Base-by-base conservation (phyloP, 2,113 vertebrate species). In the Lucifuga dentata region DNA sequence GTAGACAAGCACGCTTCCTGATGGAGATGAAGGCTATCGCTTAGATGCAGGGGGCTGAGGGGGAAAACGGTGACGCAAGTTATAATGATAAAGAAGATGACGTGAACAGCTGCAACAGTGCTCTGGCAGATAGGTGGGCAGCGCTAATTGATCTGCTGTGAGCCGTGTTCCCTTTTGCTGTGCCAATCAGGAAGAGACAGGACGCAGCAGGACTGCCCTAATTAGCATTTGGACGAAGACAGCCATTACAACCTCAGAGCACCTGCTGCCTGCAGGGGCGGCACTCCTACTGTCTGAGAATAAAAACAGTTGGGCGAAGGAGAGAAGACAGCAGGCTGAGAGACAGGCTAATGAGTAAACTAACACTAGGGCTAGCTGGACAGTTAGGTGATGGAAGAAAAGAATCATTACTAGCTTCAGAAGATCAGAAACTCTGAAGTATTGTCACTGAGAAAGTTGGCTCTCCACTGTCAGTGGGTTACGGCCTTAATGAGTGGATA, bases 181-280 rank as follows among this genome's bases (percentile, higher is more conserved):
- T 23, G 69, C 67, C 40, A 1, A 68, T 59, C 58, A 44, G 33
- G 43, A 73, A 85, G 81, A 81, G 81, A 83, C 87, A 64, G 21
- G 43, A 45, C 83, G 16, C 87, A 87, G 86, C 72, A 44, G 80
- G 85, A 51, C 53, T 61, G 84, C 73, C 68, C 70, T 81, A 81
- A 90, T 88, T 86, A 81, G 60, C 76, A 82, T 71, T 86, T 80
- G 69, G 80, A 83, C 58, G 61, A 56, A 84, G 70, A 76, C 65
- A 78, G 73, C 80, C 77, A 74, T 87, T 79, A 82, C 57, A 68
- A 76, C 66, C 75, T 56, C 58, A 62, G 78, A 70, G 69, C 81
- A 80, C 80, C 78, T 83, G 68, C 71, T 68, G 73, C 63, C 76
- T 66, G 61, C 65, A 69, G 83, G 55, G 73, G 66, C 58, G 62